Percentiles rank a stretch among this genome's conserved stretches.
phyloP scores from a whole-genome alignment of 2,888 invertebrate species.

The Tipula vernalis region DNA sequence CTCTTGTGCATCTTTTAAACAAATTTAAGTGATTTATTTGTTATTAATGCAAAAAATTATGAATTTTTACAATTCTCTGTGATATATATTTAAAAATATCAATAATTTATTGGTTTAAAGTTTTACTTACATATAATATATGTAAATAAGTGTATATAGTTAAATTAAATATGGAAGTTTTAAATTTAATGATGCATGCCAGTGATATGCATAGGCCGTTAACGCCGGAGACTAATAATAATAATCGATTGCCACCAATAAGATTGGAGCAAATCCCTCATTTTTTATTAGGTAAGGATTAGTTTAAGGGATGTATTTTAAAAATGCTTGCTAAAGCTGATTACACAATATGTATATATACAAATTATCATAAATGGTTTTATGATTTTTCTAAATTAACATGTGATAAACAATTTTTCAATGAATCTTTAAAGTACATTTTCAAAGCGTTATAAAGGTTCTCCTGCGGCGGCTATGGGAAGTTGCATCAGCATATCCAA shows the following conservation, averaged over 20 bases:
- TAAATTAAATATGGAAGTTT: constrained; percentile 30
- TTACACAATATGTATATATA: too few relatives aligned
- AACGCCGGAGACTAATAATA: constrained; percentile 33
- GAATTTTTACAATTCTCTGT: neutral
- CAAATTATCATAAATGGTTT: too few relatives aligned
- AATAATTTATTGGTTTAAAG: neutral
- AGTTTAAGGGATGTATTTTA: neutral
- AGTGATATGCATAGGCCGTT: constrained; percentile 32
- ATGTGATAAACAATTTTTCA: too few relatives aligned
- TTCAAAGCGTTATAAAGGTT: too few relatives aligned
- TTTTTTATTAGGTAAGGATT: constrained; percentile 53
- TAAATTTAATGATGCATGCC: constrained; percentile 37
- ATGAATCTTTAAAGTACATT: too few relatives aligned
- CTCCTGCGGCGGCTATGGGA: too few relatives aligned
- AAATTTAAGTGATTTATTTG: neutral
- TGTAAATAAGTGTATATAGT: neutral
- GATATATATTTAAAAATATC: neutral
- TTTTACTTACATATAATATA: neutral
- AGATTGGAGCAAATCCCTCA: constrained; percentile 60
- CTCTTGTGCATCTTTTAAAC: neutral
- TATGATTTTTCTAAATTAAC: too few relatives aligned
- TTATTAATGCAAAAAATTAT: neutral
- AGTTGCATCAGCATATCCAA: too few relatives aligned
- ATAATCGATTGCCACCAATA: constrained; percentile 61
- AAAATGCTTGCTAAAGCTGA: too few relatives aligned